Base-by-base conservation (phyloP, 2,888 invertebrate species). In the Perizoma affinitatum region DNA sequence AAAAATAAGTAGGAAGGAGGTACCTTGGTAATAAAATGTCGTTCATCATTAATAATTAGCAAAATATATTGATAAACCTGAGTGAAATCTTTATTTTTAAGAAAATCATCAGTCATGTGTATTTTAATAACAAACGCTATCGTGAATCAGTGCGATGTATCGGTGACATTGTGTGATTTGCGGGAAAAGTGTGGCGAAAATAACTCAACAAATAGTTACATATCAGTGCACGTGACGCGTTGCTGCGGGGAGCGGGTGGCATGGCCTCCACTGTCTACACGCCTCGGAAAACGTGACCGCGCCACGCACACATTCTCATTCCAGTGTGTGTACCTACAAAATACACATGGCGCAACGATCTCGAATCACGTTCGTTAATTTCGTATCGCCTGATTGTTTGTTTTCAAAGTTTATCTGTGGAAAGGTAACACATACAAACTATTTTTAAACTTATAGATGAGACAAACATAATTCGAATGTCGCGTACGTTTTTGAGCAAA, bases 251-350 rank as follows among this genome's bases (percentile, higher is more conserved):
- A 51, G 69, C 63, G 66, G 67, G 74, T 66, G 68, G 69, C 73
- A 71, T 79, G 82, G 75, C 80, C 79, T 79, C 82, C 76, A 84
- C 22, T 22, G 22, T 22, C 22, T 22, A 22, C 88, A 88, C 88
- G 85, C 87, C 90, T 81, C 82, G 81, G 74, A 63, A 86, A 90
- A 91, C 91, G 91, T 91, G 90, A 90, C 88, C 75, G 72, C 52
- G 48, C 54, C 67, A 71, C 69, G 56, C 72, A 76, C 75, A 71
- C 73, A 70, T 51, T 59, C 56, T 51, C 36, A n/a, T 54, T 42
- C 44, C 35, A 52, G 5, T 41, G 22, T 53, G 43, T 40, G 11
- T 35, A 40, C 34, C 11, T 35, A 48, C 50, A 22, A 6, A 22
- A 22, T 45, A 22, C 53, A 7, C 38, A 33, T 43, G 4, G 6